phyloP scores from a whole-genome alignment of 35 echinoderm and acorn worm species.

The Anneissia japonica region DNA sequence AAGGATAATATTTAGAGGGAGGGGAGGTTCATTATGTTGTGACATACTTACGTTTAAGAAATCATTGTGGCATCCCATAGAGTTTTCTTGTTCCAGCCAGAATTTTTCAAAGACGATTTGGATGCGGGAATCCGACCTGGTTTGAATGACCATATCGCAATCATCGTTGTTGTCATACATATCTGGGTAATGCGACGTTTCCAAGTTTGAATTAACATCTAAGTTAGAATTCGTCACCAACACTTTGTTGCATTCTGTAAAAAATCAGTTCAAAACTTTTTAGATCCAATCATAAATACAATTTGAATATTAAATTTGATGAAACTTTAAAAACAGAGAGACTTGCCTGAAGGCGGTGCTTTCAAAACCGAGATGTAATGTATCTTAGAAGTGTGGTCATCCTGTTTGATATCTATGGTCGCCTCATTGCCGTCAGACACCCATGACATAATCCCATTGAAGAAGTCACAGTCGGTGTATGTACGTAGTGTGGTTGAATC shows the following conservation, averaged over 20 bases:
- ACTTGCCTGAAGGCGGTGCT: neutral
- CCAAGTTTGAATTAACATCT: neutral
- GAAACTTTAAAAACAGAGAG: no score
- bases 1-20: no score
- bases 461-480: neutral
- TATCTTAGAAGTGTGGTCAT: neutral
- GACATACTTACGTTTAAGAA: neutral
- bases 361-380: neutral
- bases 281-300: no score
- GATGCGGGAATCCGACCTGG: neutral
- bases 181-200: neutral
- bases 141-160: neutral
- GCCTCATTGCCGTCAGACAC: neutral
- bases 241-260: neutral
- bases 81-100: neutral
- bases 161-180: neutral
- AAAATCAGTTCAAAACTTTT: neutral
- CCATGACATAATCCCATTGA: neutral
- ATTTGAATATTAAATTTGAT: no score
- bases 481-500: neutral
- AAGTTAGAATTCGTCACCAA: neutral
- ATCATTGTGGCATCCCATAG: neutral
- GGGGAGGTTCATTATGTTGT: no score
- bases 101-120: neutral
- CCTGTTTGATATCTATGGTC: neutral